A percentile compares a stretch with the other conserved stretches of the same genome.
Evolutionary conservation across 2,113 vertebrate species (phyloP).

Genomic region (Riparia riparia): DNA sequence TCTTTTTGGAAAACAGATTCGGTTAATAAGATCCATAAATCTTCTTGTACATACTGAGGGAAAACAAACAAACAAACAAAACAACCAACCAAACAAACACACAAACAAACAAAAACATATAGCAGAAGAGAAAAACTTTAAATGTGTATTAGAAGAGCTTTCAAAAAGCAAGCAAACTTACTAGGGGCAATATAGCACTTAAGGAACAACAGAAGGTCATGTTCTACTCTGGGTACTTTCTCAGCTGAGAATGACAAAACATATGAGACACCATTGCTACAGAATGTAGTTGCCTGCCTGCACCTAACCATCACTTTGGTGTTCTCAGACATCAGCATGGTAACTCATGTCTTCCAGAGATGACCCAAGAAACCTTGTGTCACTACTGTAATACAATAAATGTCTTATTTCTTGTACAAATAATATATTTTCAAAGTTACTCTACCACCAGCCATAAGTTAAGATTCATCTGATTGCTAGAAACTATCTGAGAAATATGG

Average conservation of each 20-base stretch:
- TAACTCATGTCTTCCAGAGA: background rate
- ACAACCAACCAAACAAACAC: background rate
- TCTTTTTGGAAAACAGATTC: background rate
- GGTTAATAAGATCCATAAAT: slow-evolving; percentile 39
- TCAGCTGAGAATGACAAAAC: background rate
- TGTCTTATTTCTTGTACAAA: background rate
- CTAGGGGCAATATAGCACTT: background rate
- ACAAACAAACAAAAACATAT: background rate
- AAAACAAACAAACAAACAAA: background rate
- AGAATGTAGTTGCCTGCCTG: background rate
- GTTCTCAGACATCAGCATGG: background rate
- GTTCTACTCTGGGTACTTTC: background rate
- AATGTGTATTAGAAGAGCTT: background rate
- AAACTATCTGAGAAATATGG: background rate
- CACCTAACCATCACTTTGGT: background rate
- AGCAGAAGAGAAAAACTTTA: background rate
- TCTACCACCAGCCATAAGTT: background rate
- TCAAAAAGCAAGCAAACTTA: background rate
- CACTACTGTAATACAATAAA: background rate
- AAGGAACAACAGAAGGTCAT: background rate
- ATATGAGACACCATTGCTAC: background rate
- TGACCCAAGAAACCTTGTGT: background rate
- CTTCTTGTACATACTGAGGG: background rate
- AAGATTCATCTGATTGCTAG: background rate
- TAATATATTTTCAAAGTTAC: background rate